A percentile compares a stretch with the other conserved stretches of the same genome.
Evolutionary conservation across 2,888 invertebrate genomes (phyloP).

Genomic region (Drosophila putrida): DNA sequence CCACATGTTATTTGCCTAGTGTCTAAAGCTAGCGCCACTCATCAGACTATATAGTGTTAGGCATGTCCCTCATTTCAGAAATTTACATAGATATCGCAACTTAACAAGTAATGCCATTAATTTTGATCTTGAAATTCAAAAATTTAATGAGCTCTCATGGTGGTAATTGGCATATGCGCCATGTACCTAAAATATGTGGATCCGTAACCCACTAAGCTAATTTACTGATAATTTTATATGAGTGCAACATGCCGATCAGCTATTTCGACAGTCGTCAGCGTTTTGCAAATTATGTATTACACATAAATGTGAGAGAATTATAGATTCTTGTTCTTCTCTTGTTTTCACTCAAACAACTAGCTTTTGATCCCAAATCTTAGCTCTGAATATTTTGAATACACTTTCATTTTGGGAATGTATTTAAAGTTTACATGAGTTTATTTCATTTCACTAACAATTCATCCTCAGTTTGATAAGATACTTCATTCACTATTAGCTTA

Average conservation of each 20-base stretch:
- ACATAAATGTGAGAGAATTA: too few species aligned
- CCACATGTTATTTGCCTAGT: slow-evolving; percentile 51
- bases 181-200: not conserved
- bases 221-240: slow-evolving; percentile 12
- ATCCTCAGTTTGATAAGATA: slow-evolving; percentile 5
- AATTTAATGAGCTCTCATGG: slow-evolving; percentile 51
- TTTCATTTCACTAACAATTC: not conserved
- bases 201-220: slow-evolving; percentile 27
- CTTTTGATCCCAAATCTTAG: too few species aligned
- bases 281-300: not conserved
- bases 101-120: slow-evolving; percentile 65
- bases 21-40: slow-evolving; percentile 19
- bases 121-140: slow-evolving; percentile 73
- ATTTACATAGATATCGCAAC: slow-evolving; percentile 68
- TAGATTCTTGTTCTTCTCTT: too few species aligned
- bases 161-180: slow-evolving; percentile 54
- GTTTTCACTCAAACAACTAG: too few species aligned
- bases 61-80: slow-evolving; percentile 36
- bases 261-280: not conserved
- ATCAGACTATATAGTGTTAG: slow-evolving; percentile 33
- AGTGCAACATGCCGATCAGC: not conserved
- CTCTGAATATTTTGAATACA: too few species aligned
- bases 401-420: not conserved
- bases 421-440: not conserved
- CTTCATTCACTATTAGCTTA: slow-evolving; percentile 23